Evolutionary conservation across 2,888 invertebrate genomes (phyloP).

Genomic region (Onthophagus sagittarius): DNA sequence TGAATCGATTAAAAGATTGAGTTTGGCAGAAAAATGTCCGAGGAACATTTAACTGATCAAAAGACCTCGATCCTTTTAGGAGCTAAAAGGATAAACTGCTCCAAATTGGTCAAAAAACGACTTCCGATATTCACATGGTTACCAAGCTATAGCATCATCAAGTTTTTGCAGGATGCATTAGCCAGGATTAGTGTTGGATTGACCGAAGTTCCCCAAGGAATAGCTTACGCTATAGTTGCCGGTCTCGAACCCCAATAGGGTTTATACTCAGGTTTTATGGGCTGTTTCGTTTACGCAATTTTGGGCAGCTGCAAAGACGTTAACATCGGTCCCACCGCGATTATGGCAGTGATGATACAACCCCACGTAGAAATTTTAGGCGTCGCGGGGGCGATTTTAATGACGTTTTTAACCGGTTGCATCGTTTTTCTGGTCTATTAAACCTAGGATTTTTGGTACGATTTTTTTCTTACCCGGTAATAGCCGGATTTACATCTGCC

Average conservation of each 20-base stretch:
- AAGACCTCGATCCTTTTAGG: not conserved
- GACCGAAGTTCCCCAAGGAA: conserved; percentile 80
- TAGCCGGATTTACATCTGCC: conserved; percentile 79
- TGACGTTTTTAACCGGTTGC: conserved; percentile 70
- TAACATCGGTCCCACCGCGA: conserved; percentile 83
- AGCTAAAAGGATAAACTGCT: conserved; percentile 9
- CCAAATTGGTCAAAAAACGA: conserved; percentile 18
- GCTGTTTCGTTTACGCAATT: conserved; percentile 54
- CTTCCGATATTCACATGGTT: conserved; percentile 73
- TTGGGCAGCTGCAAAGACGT: conserved; percentile 56
- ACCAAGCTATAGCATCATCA: conserved; percentile 63
- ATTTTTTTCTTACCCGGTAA: conserved; percentile 83
- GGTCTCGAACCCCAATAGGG: conserved; percentile 54
- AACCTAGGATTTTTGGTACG: conserved; percentile 78
- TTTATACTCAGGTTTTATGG: conserved; percentile 57
- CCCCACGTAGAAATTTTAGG: conserved; percentile 61
- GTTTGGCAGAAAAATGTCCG: no score
- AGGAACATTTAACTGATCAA: not conserved
- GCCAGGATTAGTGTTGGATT: conserved; percentile 82
- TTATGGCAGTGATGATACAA: conserved; percentile 78
- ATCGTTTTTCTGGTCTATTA: conserved; percentile 68
- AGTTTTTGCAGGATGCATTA: conserved; percentile 70
- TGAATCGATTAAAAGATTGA: not conserved
- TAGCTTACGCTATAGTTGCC: conserved; percentile 76
- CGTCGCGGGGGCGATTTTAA: conserved; percentile 66